phyloP scores from a whole-genome alignment of 1,140 invertebrate species.

The Uloborus diversus region DNA sequence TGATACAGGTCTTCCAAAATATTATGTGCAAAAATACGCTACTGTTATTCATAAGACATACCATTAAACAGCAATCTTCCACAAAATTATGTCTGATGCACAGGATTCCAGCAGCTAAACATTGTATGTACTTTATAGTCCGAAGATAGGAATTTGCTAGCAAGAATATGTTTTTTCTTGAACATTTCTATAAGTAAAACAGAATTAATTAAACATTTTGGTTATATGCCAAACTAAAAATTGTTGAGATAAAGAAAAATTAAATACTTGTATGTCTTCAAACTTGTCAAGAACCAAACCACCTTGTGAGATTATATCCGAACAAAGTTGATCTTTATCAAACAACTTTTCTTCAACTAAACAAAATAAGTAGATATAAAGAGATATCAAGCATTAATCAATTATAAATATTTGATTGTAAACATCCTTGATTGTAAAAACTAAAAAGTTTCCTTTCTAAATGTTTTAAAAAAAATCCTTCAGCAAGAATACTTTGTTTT shows the following conservation, averaged over 20 bases:
- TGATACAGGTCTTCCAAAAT: too few relatives aligned
- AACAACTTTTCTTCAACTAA: slow-evolving; percentile 57
- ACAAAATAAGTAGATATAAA: not conserved
- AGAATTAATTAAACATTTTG: slow-evolving; percentile 23
- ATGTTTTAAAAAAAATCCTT: too few relatives aligned
- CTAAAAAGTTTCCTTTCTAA: too few relatives aligned
- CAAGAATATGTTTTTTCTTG: slow-evolving; percentile 59
- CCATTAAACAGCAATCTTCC: slow-evolving; percentile 60
- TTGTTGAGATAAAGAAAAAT: slow-evolving; percentile 9
- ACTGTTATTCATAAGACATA: slow-evolving; percentile 11
- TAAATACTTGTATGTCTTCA: slow-evolving; percentile 61
- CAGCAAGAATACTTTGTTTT: too few relatives aligned
- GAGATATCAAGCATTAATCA: too few relatives aligned
- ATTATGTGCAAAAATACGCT: too few relatives aligned
- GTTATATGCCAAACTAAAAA: not conserved
- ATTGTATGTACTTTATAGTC: slow-evolving; percentile 66
- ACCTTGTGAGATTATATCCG: slow-evolving; percentile 61
- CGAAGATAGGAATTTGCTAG: slow-evolving; percentile 64
- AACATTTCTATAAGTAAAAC: slow-evolving; percentile 35
- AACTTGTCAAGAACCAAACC: slow-evolving; percentile 63
- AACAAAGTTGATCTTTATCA: slow-evolving; percentile 63
- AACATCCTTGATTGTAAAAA: too few relatives aligned
- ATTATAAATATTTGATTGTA: too few relatives aligned
- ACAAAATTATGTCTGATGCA: slow-evolving; percentile 66
- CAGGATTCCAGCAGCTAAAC: slow-evolving; percentile 64